These are phyloP conservation scores for Caenorhabditis panamensis DNA, from an alignment of 2,888 invertebrate genomes.

Conservation along the genomic window DNA sequence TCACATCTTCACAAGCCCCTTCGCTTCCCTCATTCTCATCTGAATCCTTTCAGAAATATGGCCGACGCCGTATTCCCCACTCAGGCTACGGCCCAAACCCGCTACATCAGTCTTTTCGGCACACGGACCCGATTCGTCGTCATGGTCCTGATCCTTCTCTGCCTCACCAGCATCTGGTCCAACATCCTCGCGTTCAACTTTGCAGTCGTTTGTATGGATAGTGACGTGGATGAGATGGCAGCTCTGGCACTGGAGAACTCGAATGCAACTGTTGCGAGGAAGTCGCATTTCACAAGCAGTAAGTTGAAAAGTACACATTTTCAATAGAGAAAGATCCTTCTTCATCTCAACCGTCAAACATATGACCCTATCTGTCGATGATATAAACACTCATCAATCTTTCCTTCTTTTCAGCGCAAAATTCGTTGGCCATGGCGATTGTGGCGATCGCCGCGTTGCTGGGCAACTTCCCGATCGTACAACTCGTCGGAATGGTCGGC, in stretches of 20 bases:
- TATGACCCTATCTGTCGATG: constrained; percentile 33
- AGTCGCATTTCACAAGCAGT: constrained; percentile 57
- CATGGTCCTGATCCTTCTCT: constrained; percentile 78
- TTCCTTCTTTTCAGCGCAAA: constrained; percentile 64
- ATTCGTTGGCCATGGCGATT: constrained; percentile 73
- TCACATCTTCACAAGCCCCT: not conserved
- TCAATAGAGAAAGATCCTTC: not conserved
- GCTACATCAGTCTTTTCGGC: constrained; percentile 74
- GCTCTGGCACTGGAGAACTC: not conserved
- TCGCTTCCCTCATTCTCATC: not conserved
- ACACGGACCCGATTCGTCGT: constrained; percentile 79
- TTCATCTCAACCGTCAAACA: no score
- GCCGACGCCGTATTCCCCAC: constrained; percentile 65
- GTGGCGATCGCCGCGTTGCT: constrained; percentile 78
- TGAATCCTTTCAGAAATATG: constrained; percentile 34
- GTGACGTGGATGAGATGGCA: constrained; percentile 42
- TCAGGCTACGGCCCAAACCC: constrained; percentile 66
- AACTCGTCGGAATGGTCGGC: constrained; percentile 76
- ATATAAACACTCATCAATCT: constrained; percentile 47
- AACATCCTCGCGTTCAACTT: constrained; percentile 80
- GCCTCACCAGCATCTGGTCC: constrained; percentile 80
- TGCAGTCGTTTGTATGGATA: constrained; percentile 78
- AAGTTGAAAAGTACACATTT: constrained; percentile 25
- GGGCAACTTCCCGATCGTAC: constrained; percentile 78
- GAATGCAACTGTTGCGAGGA: constrained; percentile 23